Evolutionary conservation across 2,113 vertebrate genomes (phyloP).

Genomic region (cattle (Bos taurus)): DNA sequence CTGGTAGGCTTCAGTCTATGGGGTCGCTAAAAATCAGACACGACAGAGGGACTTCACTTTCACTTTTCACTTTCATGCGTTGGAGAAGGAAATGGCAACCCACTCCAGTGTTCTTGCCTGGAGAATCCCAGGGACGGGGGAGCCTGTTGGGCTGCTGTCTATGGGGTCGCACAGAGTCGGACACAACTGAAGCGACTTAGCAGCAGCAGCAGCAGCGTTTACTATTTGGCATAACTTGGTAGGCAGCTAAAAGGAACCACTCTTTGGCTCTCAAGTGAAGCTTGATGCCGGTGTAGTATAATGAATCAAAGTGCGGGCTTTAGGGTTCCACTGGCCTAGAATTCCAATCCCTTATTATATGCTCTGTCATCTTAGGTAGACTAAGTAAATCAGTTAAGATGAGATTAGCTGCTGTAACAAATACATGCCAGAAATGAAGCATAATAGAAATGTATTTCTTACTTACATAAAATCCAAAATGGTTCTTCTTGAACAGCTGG

Average conservation of each 20-base stretch:
- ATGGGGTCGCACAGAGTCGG: too few relatives aligned
- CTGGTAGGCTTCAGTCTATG: too few relatives aligned
- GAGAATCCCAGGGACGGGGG: too few relatives aligned
- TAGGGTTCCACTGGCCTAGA: not conserved
- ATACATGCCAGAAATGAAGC: not conserved
- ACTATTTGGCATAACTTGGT: conserved; percentile 26
- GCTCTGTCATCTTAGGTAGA: not conserved
- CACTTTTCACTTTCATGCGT: too few relatives aligned
- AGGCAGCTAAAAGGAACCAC: conserved; percentile 14
- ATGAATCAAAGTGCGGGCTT: not conserved
- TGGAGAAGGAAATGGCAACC: too few relatives aligned
- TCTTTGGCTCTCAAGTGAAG: not conserved
- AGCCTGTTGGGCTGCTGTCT: too few relatives aligned
- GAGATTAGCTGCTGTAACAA: not conserved
- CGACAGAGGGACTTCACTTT: too few relatives aligned
- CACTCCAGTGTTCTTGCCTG: too few relatives aligned
- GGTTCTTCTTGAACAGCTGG: not conserved
- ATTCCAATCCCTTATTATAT: not conserved
- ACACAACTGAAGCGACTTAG: too few relatives aligned
- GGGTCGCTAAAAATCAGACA: too few relatives aligned
- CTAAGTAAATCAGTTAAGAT: not conserved
- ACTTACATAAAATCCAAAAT: not conserved
- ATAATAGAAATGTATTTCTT: not conserved
- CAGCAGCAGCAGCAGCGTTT: not conserved
- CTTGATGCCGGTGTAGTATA: not conserved